Evolutionary conservation across 1,140 invertebrate genomes (phyloP), one percentile per base, ranked within the genome.

Genomic region (Archegozetes longisetosus): DNA sequence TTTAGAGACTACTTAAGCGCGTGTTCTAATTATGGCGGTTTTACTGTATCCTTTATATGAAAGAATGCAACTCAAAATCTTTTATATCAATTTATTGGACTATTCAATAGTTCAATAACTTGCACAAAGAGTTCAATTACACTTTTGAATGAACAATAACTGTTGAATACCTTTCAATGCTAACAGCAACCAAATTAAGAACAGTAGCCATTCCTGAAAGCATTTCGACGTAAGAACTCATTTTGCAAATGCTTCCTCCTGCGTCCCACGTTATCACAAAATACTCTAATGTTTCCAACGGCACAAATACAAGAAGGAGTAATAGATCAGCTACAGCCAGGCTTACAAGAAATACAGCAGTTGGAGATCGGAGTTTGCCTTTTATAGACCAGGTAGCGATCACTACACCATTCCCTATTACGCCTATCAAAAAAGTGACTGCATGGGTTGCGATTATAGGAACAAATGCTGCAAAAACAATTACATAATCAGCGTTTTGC

Each of bases 271-370:
- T 62, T 26, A 66, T 64, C 24, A 74, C 61, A 58, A 74, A 74
- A 58, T 73, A 73, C 47, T 70, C 66, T 2, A 73, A 40, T 1
- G 70, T 69, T 58, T 75, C 73, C 56, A 74, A 62, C 4, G 73
- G 73, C 17, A 68, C 69, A 58, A 71, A 72, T 20, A 73, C 61
- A 28, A 72, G 49, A n/a, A 75, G 63, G 12, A 75, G 66, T 22
- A 75, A 68, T n/a, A 75, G 64, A 60, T 75, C 73, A 3, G 73
- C 72, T 3, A 69, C 68, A 1, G 74, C 71, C 49, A 75, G 66
- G 51, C 68, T 68, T 40, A 70, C 67, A 17, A 72, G 67, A 60
- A 72, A 72, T 57, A 70, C 64, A 50, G 65, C 68, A 40, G 61
- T 66, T n/a, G 61, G 61, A 32, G 66, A 67, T 61, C 67, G 51